phyloP scores from a whole-genome alignment of 2,113 vertebrate species.

The Helogale parvula region DNA sequence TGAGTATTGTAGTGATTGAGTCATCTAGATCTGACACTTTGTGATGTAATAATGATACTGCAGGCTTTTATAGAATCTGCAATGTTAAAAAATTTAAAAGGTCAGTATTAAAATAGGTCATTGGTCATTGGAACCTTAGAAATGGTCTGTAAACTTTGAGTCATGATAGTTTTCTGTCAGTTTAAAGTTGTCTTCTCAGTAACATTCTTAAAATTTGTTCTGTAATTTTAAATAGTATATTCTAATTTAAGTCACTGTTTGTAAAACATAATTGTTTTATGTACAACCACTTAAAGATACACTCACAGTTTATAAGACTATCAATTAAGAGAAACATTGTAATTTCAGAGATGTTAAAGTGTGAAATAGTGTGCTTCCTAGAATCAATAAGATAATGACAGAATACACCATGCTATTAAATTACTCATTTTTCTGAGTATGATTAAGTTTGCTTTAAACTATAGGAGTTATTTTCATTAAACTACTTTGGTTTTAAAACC shows the following conservation, averaged over 20 bases:
- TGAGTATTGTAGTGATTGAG: neutral
- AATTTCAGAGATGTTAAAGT: constrained; percentile 47
- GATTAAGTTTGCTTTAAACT: constrained; percentile 17
- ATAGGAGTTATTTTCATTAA: neutral
- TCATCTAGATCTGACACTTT: neutral
- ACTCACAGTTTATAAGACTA: neutral
- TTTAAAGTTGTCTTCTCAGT: neutral
- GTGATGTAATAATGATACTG: neutral
- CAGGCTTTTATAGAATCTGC: neutral
- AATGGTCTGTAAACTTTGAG: constrained; percentile 16
- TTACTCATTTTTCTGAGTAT: neutral
- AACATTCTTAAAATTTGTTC: neutral
- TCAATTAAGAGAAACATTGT: neutral
- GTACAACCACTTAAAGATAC: neutral
- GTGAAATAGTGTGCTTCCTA: neutral
- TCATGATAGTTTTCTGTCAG: neutral
- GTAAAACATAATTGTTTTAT: constrained; percentile 26
- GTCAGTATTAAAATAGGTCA: neutral
- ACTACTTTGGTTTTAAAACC: neutral
- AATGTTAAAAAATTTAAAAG: neutral
- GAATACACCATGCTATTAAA: neutral
- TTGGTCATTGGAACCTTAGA: neutral
- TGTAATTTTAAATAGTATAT: neutral
- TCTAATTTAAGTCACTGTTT: neutral
- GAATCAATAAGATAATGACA: neutral